These are phyloP conservation scores for Eumeta japonica DNA, from an alignment of 1,140 invertebrate genomes.

Conservation along the genomic window DNA sequence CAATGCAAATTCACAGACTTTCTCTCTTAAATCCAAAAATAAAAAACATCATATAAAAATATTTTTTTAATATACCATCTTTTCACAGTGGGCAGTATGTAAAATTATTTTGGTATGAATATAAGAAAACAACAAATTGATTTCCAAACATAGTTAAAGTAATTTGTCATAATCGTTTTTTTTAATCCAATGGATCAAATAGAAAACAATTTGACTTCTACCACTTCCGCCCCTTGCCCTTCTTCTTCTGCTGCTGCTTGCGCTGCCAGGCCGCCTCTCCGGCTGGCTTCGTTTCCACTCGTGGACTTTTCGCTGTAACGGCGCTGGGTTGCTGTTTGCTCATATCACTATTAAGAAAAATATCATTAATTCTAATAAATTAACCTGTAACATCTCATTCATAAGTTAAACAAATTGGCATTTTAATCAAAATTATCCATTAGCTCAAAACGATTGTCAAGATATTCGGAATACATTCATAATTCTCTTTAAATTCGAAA, in stretches of 20 bases:
- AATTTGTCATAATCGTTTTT: neutral
- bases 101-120: no score
- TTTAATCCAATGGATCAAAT: no score
- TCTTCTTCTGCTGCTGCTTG: constrained; percentile 54
- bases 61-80: no score
- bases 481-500: neutral
- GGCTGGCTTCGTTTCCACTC: constrained; percentile 29
- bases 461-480: neutral
- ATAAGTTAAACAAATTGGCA: neutral
- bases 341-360: constrained; percentile 49
- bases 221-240: constrained; percentile 52
- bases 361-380: constrained; percentile 1
- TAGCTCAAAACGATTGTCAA: neutral
- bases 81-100: no score
- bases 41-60: no score
- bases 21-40: no score
- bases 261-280: constrained; percentile 47
- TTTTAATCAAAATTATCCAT: no score
- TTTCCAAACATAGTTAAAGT: no score
- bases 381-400: neutral
- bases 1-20: no score
- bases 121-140: no score
- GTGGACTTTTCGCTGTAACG: constrained; percentile 35
- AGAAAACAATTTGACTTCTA: constrained; percentile 16
- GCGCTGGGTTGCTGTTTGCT: constrained; percentile 36